phyloP scores from a whole-genome alignment of 53 echinoderm and acorn worm species.

The Paracentrotus lividus region DNA sequence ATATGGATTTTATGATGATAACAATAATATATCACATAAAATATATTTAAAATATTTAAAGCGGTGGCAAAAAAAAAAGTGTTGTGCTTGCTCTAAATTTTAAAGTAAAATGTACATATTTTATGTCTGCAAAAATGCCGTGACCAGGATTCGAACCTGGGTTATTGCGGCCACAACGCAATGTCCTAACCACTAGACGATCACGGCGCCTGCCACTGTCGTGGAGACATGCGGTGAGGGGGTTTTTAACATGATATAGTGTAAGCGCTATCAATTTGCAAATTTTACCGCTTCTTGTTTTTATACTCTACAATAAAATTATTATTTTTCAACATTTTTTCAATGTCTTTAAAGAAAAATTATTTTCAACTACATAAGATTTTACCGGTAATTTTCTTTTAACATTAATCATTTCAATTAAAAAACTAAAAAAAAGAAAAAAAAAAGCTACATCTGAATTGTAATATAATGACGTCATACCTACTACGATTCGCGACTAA shows the following conservation, averaged over 20 bases:
- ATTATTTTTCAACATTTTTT: too few relatives aligned
- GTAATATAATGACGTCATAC: neutral
- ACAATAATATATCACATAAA: too few relatives aligned
- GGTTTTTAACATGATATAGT: neutral
- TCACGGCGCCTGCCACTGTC: slow-evolving; percentile 68
- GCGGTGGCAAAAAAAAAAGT: too few relatives aligned
- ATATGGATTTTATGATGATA: too few relatives aligned
- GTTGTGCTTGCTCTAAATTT: too few relatives aligned
- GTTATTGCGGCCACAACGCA: slow-evolving; percentile 84
- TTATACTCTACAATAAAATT: neutral
- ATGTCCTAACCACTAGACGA: slow-evolving; percentile 87
- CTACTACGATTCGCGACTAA: neutral
- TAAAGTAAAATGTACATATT: neutral
- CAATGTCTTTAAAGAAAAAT: neutral
- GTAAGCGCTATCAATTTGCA: neutral
- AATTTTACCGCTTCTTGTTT: neutral
- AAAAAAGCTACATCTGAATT: too few relatives aligned
- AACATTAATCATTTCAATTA: neutral
- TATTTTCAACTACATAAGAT: too few relatives aligned
- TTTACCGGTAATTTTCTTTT: too few relatives aligned
- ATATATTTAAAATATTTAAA: too few relatives aligned
- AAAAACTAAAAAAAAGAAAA: neutral
- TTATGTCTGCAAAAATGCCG: slow-evolving; percentile 67
- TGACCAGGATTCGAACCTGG: slow-evolving; percentile 90
- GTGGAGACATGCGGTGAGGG: neutral